Conservation (phyloP, 2,113 vertebrate species). For the Colinus virginianus region DNA sequence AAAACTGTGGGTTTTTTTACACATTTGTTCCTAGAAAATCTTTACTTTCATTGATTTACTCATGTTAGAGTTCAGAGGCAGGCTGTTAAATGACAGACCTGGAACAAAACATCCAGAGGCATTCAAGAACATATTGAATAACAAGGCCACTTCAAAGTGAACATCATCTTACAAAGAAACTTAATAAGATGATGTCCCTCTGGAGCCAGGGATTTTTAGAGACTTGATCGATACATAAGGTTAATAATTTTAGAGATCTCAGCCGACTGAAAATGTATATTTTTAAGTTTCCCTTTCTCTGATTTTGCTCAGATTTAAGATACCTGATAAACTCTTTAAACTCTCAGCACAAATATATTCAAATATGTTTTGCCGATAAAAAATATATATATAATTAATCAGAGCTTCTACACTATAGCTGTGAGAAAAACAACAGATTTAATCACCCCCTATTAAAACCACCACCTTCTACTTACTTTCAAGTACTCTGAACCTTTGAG, state of each 20-base stretch:
- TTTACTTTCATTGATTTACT: neutral
- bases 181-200: neutral
- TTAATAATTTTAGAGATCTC: constrained; percentile 26
- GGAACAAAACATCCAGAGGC: neutral
- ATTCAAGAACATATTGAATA: neutral
- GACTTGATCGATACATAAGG: constrained; percentile 9
- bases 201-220: constrained; percentile 30
- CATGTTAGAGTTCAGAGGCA: neutral
- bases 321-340: constrained; percentile 4
- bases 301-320: neutral
- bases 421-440: neutral
- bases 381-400: neutral
- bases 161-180: constrained; percentile 7
- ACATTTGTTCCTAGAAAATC: neutral
- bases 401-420: neutral
- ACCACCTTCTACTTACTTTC: neutral
- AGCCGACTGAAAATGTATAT: neutral
- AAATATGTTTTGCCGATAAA: neutral
- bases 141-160: neutral
- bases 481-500: neutral
- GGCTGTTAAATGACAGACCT: neutral
- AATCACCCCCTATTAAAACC: neutral
- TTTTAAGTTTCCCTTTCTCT: neutral
- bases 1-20: neutral
- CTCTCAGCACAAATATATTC: neutral